Evolutionary conservation across 2,888 invertebrate species (phyloP).

Genomic region (Disparrhopalites patrizii): DNA sequence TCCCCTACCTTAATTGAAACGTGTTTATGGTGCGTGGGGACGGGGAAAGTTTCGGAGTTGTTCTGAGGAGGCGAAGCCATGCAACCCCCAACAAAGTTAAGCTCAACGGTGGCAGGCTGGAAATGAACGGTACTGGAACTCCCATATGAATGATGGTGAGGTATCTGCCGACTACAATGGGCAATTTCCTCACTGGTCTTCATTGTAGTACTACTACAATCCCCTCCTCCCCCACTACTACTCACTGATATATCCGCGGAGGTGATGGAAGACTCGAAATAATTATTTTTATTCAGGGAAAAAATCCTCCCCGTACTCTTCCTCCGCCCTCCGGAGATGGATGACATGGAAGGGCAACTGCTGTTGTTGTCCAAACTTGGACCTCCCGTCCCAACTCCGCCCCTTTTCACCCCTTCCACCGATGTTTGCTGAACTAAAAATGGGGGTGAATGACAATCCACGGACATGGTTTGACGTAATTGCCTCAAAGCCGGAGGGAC

Average conservation of each 20-base stretch:
- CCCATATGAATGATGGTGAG: background rate
- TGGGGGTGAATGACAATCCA: constrained; percentile 41
- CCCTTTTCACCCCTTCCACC: no score
- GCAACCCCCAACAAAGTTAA: no score
- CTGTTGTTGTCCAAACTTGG: no score
- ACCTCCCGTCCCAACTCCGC: no score
- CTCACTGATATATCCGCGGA: background rate
- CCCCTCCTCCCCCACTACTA: background rate
- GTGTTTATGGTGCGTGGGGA: no score
- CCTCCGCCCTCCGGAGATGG: no score
- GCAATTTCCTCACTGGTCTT: background rate
- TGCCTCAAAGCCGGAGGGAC: constrained; percentile 34
- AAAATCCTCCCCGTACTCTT: no score
- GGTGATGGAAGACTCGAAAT: no score
- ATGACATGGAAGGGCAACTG: no score
- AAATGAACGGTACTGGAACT: constrained; percentile 17
- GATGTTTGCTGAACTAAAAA: constrained; percentile 25
- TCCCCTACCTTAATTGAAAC: no score
- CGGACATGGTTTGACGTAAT: constrained; percentile 42
- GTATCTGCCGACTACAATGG: background rate
- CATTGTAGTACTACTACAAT: background rate
- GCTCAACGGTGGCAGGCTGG: constrained; percentile 20
- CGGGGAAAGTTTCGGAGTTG: background rate
- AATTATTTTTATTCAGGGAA: no score
- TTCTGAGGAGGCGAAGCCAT: no score